phyloP scores from a whole-genome alignment of 1,140 invertebrate genomes.

The Cotesia vestalis region DNA sequence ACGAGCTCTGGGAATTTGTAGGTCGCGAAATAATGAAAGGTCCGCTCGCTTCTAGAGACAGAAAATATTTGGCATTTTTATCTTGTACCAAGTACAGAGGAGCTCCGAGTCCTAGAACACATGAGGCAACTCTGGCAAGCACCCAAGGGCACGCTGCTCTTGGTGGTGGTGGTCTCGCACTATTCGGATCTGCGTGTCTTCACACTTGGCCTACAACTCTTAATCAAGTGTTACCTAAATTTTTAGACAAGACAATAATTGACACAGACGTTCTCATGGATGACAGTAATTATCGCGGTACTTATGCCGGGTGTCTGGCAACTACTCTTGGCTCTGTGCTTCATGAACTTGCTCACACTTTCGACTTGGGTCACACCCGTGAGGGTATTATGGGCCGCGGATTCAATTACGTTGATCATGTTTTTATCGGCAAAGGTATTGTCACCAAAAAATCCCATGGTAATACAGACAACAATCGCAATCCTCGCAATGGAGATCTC shows the following conservation, averaged over 20 bases:
- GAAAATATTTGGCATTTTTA: conserved; percentile 89
- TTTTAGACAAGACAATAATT: conserved; percentile 71
- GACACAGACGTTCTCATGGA: conserved; percentile 81
- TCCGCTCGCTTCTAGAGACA: conserved; percentile 71
- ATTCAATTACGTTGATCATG: conserved; percentile 87
- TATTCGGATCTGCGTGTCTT: conserved; percentile 90
- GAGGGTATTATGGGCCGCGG: conserved; percentile 94
- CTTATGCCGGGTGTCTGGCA: conserved; percentile 87
- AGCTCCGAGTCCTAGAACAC: conserved; percentile 67
- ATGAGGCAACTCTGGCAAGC: conserved; percentile 78
- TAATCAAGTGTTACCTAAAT: conserved; percentile 72
- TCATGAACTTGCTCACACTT: conserved; percentile 94
- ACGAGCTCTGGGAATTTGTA: conserved; percentile 86
- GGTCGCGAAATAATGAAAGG: conserved; percentile 80
- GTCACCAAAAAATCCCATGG: neutral
- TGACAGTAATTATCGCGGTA: conserved; percentile 87
- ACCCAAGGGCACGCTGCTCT: conserved; percentile 87
- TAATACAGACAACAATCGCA: conserved; percentile 58
- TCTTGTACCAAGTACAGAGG: conserved; percentile 85
- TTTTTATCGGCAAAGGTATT: conserved; percentile 68
- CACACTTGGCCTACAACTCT: conserved; percentile 87
- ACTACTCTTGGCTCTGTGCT: conserved; percentile 92
- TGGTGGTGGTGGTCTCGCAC: conserved; percentile 87
- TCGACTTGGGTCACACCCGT: conserved; percentile 90
- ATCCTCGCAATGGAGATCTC: conserved; percentile 57